Evolutionary conservation across 2,113 vertebrate genomes (phyloP).

Genomic region (Addax nasomaculatus): DNA sequence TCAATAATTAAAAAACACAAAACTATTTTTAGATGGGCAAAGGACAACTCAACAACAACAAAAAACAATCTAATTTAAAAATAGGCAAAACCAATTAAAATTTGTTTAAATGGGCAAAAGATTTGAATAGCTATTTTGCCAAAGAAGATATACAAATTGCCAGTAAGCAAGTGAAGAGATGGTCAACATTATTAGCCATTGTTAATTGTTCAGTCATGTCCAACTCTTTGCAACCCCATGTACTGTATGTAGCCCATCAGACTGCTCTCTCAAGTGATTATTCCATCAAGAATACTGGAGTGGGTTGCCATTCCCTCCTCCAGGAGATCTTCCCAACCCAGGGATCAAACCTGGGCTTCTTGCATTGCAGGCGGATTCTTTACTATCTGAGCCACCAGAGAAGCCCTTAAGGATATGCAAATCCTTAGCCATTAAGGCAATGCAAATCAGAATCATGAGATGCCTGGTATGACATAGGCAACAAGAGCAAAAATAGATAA

Average conservation of each 20-base stretch:
- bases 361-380: not conserved
- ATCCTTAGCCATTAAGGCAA: not conserved
- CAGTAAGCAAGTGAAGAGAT: not conserved
- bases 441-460: not conserved
- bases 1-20: not conserved
- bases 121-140: not conserved
- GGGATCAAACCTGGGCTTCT: not conserved
- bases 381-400: not conserved
- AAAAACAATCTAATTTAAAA: not conserved
- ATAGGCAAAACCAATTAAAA: not conserved
- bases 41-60: not conserved
- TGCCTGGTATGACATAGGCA: not conserved
- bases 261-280: not conserved
- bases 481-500: not conserved
- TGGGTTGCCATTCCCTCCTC: not conserved
- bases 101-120: not conserved
- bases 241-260: not conserved
- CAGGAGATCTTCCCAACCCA: not conserved
- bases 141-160: conserved; percentile 1
- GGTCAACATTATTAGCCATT: not conserved
- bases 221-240: not conserved
- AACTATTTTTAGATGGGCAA: not conserved
- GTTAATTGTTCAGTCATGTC: not conserved
- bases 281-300: not conserved
- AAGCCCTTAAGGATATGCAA: not conserved